A percentile compares a stretch with the other conserved stretches of the same genome.
Conservation (phyloP, 2,888 invertebrate genomes). For the Brachyptera risi region DNA sequence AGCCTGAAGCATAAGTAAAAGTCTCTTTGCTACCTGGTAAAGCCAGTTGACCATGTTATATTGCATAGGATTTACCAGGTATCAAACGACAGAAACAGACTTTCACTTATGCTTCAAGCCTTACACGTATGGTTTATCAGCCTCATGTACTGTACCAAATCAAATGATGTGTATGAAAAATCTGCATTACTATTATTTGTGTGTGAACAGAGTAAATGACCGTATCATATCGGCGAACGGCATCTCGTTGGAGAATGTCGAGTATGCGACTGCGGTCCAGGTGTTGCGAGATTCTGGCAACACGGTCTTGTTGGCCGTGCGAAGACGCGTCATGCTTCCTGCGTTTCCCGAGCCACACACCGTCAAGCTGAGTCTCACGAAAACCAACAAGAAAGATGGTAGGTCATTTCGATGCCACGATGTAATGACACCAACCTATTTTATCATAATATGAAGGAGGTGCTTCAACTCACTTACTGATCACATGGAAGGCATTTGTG, state of each 20-base stretch:
- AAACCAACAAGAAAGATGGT: constrained; percentile 95
- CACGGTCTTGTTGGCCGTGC: constrained; percentile 81
- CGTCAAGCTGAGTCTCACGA: constrained; percentile 81
- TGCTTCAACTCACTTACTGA: no score
- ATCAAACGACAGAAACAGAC: no score
- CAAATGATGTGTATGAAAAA: no score
- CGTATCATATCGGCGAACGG: constrained; percentile 96
- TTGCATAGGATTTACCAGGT: no score
- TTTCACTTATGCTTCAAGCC: no score
- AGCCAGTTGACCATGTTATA: no score
- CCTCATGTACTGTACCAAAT: no score
- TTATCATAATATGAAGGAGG: no score
- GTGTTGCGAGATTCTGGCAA: constrained; percentile 88
- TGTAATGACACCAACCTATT: background rate
- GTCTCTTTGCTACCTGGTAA: no score
- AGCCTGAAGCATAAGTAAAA: no score
- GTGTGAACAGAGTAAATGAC: constrained; percentile 85
- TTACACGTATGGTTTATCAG: no score
- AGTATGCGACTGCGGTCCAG: constrained; percentile 91
- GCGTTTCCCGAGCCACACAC: constrained; percentile 49
- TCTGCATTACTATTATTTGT: background rate
- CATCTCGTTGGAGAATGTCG: constrained; percentile 92
- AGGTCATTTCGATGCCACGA: constrained; percentile 35
- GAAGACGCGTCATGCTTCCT: constrained; percentile 65
- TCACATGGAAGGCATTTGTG: no score